These are phyloP conservation scores for Chrysotoxum bicinctum DNA, from an alignment of 2,888 invertebrate genomes.

Conservation along the genomic window DNA sequence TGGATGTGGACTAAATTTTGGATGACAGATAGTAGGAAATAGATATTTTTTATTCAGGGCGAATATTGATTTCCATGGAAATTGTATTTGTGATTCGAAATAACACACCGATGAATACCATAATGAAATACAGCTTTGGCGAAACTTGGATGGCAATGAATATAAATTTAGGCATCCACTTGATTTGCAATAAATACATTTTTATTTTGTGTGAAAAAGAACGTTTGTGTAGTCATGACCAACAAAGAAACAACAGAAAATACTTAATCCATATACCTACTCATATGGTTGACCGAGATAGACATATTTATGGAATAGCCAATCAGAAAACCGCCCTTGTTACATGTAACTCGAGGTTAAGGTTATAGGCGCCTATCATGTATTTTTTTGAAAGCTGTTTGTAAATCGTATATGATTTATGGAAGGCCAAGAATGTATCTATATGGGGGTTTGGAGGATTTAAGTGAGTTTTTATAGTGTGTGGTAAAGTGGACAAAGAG, in stretches of 20 bases:
- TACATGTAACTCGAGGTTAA: constrained; percentile 1
- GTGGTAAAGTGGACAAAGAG: neutral
- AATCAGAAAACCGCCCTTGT: neutral
- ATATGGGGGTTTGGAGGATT: neutral
- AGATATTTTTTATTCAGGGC: neutral
- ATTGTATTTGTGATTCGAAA: neutral
- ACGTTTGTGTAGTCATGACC: no score
- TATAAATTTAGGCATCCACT: neutral
- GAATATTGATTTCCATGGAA: constrained; percentile 2
- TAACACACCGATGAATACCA: neutral
- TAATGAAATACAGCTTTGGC: neutral
- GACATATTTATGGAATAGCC: neutral
- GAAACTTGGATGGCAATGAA: neutral
- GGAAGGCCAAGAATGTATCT: neutral
- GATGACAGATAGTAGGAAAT: neutral
- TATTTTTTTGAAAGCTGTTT: neutral
- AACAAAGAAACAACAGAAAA: no score
- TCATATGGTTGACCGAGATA: neutral
- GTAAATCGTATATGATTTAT: constrained; percentile 10
- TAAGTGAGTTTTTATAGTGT: constrained; percentile 16
- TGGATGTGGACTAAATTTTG: constrained; percentile 6
- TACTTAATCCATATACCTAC: neutral
- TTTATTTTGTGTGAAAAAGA: no score
- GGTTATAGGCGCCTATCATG: neutral
- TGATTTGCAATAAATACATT: neutral